These are phyloP conservation scores for Acrocera orbiculus DNA, from an alignment of 2,888 invertebrate species.

Conservation along the genomic window DNA sequence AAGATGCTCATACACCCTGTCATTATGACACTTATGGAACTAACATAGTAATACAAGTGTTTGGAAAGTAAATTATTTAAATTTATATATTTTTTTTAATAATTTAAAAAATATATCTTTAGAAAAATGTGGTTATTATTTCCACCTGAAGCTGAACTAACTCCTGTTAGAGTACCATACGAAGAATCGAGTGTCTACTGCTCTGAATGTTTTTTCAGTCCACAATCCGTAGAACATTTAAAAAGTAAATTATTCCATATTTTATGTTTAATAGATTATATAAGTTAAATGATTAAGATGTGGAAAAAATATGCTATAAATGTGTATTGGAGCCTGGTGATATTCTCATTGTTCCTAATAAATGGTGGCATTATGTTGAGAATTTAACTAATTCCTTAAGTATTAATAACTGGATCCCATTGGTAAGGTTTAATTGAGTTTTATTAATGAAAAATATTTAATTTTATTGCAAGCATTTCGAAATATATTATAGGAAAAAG, in stretches of 20 bases:
- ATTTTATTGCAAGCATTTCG: neutral
- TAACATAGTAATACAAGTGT: constrained; percentile 77
- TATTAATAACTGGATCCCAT: constrained; percentile 54
- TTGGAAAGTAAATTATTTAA: constrained; percentile 47
- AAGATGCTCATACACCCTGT: constrained; percentile 79
- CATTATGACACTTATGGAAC: constrained; percentile 90
- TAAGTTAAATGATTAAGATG: no score
- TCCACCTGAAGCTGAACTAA: constrained; percentile 58
- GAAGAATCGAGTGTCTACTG: constrained; percentile 94
- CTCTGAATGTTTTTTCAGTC: constrained; percentile 59
- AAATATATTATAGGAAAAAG: neutral
- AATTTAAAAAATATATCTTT: constrained; percentile 13
- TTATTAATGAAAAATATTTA: neutral
- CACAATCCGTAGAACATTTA: constrained; percentile 20
- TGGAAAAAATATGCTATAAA: constrained; percentile 33
- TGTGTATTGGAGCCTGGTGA: constrained; percentile 67
- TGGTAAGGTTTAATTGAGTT: constrained; percentile 32
- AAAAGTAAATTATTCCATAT: no score
- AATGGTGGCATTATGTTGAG: constrained; percentile 98
- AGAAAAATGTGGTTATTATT: constrained; percentile 88
- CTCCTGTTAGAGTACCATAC: constrained; percentile 76
- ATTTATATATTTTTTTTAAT: neutral
- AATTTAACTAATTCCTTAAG: constrained; percentile 54
- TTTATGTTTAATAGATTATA: no score
- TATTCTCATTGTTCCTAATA: constrained; percentile 70